Evolutionary conservation across 1,140 invertebrate species (phyloP).

Genomic region (Brachystomella parvula): DNA sequence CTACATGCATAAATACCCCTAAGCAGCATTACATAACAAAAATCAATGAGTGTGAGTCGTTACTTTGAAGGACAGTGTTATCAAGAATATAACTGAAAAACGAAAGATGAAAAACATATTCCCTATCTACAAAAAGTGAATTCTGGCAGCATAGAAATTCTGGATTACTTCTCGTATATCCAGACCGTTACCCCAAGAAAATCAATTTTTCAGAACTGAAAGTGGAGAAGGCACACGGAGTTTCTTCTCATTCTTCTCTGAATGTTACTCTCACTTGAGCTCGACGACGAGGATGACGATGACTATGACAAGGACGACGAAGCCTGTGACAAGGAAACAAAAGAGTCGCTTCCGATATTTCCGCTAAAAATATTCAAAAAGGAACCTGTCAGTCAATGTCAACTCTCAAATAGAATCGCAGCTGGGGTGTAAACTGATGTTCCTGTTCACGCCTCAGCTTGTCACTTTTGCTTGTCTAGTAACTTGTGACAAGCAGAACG

Average conservation of each 20-base stretch:
- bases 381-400: constrained; percentile 6
- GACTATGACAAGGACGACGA: constrained; percentile 57
- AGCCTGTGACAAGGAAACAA: constrained; percentile 55
- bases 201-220: too few species aligned
- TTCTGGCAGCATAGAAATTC: too few species aligned
- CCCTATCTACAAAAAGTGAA: too few species aligned
- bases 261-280: constrained; percentile 39
- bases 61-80: too few species aligned
- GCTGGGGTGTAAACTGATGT: neutral
- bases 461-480: neutral
- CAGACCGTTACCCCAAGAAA: too few species aligned
- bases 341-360: constrained; percentile 62
- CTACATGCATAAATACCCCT: too few species aligned
- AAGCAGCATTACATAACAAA: too few species aligned
- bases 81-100: too few species aligned
- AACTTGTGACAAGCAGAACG: neutral
- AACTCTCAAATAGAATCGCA: neutral
- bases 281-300: constrained; percentile 55
- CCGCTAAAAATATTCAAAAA: constrained; percentile 42
- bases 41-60: too few species aligned
- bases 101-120: too few species aligned
- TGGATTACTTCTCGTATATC: too few species aligned
- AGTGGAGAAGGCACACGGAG: too few species aligned
- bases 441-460: neutral
- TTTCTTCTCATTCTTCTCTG: neutral